A percentile compares a stretch with the other conserved stretches of the same genome.
These are phyloP conservation scores for Cinclus cinclus DNA, from an alignment of 2,113 vertebrate genomes.

Conservation along the genomic window DNA sequence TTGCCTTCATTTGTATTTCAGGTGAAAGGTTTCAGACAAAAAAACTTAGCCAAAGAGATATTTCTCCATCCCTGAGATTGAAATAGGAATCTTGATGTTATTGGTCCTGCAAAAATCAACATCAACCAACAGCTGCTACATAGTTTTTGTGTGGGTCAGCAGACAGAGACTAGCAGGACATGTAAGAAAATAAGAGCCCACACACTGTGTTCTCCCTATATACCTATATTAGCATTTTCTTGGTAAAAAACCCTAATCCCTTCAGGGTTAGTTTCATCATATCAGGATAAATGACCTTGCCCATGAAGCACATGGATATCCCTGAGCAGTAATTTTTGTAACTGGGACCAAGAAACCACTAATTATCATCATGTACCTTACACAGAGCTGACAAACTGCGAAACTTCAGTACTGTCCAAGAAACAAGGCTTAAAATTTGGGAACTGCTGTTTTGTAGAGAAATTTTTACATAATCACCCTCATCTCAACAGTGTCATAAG, in stretches of 20 bases:
- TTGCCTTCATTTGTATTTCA: not conserved
- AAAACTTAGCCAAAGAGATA: not conserved
- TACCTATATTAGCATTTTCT: fast-evolving
- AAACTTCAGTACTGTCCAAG: not conserved
- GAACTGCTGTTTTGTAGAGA: not conserved
- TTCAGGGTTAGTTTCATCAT: not conserved
- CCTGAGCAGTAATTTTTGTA: not conserved
- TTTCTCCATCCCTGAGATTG: not conserved
- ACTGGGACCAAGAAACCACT: not conserved
- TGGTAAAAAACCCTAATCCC: not conserved
- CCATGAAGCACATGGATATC: not conserved
- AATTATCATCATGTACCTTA: not conserved
- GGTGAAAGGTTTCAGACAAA: not conserved
- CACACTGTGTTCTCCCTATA: not conserved
- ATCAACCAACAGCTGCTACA: not conserved
- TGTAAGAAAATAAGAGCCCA: not conserved
- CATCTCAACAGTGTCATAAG: not conserved
- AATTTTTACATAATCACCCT: not conserved
- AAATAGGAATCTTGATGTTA: not conserved
- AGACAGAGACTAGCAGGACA: not conserved
- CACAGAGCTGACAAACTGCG: not conserved
- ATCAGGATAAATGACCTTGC: not conserved
- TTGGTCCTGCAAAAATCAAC: not conserved
- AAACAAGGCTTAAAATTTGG: not conserved
- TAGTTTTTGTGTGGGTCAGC: not conserved